Base-by-base conservation (phyloP, 2,888 invertebrate genomes). In the Theodoxus fluviatilis region DNA sequence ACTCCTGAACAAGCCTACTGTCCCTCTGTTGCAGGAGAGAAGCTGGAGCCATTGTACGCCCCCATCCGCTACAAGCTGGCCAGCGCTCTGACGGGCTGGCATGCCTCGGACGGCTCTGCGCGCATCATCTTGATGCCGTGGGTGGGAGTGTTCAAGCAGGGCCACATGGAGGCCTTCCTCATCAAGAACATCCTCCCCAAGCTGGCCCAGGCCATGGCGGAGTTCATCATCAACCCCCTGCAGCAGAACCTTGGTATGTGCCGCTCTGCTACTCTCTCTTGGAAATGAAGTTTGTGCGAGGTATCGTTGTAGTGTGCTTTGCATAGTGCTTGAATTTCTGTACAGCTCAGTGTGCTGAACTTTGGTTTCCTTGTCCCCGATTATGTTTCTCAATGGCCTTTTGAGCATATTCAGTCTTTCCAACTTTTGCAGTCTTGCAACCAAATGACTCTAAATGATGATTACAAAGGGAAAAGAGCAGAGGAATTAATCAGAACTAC, bases 31-130 rank as follows among this genome's bases (percentile, higher is more conserved):
- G 69, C 71, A 67, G 84, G 83, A 35, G 80, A 86, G 38, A 83
- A 86, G 25, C 78, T 90, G 67, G 89, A 89, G 70, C 86, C 88
- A 2, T 92, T 96, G 43, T 97, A 95, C 89, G 94, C 95, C 0
- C 92, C 94, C 57, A 95, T 99, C 79, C 91, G 98, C 59, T 93
- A 96, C 67, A 98, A 98, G 84, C 89, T 99, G 66, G 93, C 94
- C 38, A 90, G 91, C 47, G 98, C 98, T 15, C 89, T 99, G 74
- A 90, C 91, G n/a, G 93, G 93, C 68, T 99, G 98, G 98, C 94
- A 96, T 88, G 97, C 98, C 0, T 94, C 94, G 0, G 98, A 98
- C 89, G 90, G 92, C 49, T 98, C 98, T 0, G 98, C 98, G 0
- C 91, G 94, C 76, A 91, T 94, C 33, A 94, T 98, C 90, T 90